Percentiles rank a stretch among this genome's conserved stretches.
These are phyloP conservation scores for Chrosomus eos DNA, from an alignment of 2,797 vertebrate genomes.

Conservation along the genomic window DNA sequence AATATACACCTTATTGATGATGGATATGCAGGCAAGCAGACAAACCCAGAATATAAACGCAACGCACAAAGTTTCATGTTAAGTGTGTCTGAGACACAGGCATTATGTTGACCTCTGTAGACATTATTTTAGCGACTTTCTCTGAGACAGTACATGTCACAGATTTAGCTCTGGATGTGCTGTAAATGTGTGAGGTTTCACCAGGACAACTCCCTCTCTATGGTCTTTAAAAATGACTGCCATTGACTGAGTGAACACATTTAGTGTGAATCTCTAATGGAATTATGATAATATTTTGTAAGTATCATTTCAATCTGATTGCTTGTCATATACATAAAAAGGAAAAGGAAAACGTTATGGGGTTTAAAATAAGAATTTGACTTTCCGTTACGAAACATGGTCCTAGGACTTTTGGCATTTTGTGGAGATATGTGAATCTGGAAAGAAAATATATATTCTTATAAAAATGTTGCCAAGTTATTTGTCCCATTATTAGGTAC, in stretches of 20 bases:
- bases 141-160: not conserved
- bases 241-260: too few species aligned
- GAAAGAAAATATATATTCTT: not conserved
- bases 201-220: too few species aligned
- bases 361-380: too few species aligned
- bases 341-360: too few species aligned
- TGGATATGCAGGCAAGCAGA: not conserved
- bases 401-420: too few species aligned
- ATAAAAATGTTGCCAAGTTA: not conserved
- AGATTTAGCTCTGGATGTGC: not conserved
- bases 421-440: too few species aligned
- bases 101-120: not conserved
- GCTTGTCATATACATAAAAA: too few species aligned
- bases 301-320: too few species aligned
- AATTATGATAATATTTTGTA: too few species aligned
- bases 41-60: not conserved
- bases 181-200: not conserved
- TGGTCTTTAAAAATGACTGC: too few species aligned
- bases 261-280: too few species aligned
- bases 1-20: not conserved
- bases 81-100: not conserved
- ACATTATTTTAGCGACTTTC: not conserved
- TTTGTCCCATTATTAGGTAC: not conserved
- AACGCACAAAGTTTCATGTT: not conserved
- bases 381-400: too few species aligned